Percentiles rank a stretch among this genome's conserved stretches.
phyloP scores from a whole-genome alignment of 2,797 vertebrate species.

The Hafferia zeledoni region DNA sequence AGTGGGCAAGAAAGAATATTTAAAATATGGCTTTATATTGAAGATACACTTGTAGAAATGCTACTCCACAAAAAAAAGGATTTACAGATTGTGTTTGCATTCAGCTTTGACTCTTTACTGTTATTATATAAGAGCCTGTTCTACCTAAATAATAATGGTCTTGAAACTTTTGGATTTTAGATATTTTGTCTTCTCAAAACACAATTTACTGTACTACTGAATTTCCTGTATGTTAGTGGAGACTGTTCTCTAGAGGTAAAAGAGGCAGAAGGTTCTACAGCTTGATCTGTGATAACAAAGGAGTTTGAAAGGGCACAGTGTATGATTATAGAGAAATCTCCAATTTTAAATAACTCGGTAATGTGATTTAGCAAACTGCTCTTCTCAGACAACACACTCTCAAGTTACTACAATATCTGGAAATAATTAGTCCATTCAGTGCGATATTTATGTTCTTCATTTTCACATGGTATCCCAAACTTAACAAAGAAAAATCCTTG shows the following conservation, averaged over 20 bases:
- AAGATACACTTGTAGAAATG: background rate
- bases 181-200: background rate
- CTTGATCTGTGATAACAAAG: slow-evolving; percentile 42
- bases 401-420: background rate
- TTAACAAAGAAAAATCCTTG: slow-evolving; percentile 6
- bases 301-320: slow-evolving; percentile 2
- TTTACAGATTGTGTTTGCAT: background rate
- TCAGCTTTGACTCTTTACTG: background rate
- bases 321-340: background rate
- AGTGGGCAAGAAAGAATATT: background rate
- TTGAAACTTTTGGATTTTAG: background rate
- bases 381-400: slow-evolving; percentile 1
- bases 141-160: background rate
- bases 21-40: slow-evolving; percentile 1
- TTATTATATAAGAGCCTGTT: background rate
- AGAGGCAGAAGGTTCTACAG: background rate
- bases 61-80: background rate
- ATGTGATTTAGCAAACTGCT: background rate
- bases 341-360: background rate
- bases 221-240: background rate
- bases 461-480: background rate
- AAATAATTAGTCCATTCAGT: background rate
- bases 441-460: background rate
- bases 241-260: background rate
- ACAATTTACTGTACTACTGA: background rate